These are phyloP conservation scores for Ornithoptera alexandrae DNA, from an alignment of 2,888 invertebrate genomes.

Conservation along the genomic window DNA sequence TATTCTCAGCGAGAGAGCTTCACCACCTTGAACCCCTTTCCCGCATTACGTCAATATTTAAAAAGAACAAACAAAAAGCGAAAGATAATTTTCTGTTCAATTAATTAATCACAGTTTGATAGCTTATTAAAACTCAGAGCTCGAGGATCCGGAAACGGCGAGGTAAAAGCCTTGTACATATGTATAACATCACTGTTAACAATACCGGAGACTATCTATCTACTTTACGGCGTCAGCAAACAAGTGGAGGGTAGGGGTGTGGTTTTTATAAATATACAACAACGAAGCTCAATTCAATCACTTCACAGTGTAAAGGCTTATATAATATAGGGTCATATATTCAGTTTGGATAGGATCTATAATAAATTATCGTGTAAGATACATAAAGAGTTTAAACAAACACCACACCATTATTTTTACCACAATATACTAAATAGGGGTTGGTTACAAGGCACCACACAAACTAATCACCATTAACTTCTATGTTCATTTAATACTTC, in stretches of 20 bases:
- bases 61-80: conserved; percentile 3
- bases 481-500: conserved; percentile 12
- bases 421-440: conserved; percentile 7
- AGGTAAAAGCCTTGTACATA: conserved; percentile 12
- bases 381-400: neutral
- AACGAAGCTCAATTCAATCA: conserved; percentile 17
- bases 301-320: neutral
- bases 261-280: conserved; percentile 11
- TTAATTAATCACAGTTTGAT: neutral
- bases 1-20: too few relatives aligned
- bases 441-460: conserved; percentile 17
- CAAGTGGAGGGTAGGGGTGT: neutral
- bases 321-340: neutral
- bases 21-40: too few relatives aligned
- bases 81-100: conserved; percentile 9
- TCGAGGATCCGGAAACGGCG: too few relatives aligned
- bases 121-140: neutral
- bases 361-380: neutral
- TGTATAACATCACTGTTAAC: conserved; percentile 10
- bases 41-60: too few relatives aligned
- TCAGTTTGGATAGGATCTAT: neutral
- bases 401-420: conserved; percentile 16
- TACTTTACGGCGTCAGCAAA: conserved; percentile 12
- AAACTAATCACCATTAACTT: conserved; percentile 4
- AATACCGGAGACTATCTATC: conserved; percentile 19